These are phyloP conservation scores for Globodera ellingtonae DNA, from an alignment of 1,140 invertebrate genomes.

Conservation along the genomic window DNA sequence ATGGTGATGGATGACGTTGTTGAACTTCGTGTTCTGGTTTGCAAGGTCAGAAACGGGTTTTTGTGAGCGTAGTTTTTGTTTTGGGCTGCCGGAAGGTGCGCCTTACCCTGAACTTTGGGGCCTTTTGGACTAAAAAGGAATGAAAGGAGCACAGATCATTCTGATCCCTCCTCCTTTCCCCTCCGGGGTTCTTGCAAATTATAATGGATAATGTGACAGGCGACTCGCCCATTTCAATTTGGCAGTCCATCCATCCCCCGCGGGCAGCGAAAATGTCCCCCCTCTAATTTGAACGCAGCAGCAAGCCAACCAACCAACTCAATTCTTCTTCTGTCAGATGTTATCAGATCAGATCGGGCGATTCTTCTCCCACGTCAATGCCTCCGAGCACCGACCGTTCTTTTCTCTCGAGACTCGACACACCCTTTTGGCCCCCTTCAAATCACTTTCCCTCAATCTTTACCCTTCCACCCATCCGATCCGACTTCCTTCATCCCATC, in stretches of 20 bases:
- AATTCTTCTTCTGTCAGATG: neutral
- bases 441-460: neutral
- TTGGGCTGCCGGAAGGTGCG: too few species aligned
- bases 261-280: neutral
- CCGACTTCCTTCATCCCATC: neutral
- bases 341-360: neutral
- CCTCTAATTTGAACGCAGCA: neutral
- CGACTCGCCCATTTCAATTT: neutral
- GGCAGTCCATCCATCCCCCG: neutral
- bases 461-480: neutral
- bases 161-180: too few species aligned
- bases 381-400: neutral
- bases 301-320: neutral
- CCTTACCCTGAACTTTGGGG: too few species aligned
- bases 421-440: neutral
- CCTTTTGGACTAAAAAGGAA: too few species aligned
- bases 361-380: neutral
- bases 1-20: too few species aligned
- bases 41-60: too few species aligned
- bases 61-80: too few species aligned
- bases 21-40: too few species aligned
- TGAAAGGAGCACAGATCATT: too few species aligned
- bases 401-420: neutral
- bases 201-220: neutral
- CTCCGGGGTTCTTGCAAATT: neutral